Base-by-base conservation (phyloP, 2,113 vertebrate species). In the Menidia beryllina region DNA sequence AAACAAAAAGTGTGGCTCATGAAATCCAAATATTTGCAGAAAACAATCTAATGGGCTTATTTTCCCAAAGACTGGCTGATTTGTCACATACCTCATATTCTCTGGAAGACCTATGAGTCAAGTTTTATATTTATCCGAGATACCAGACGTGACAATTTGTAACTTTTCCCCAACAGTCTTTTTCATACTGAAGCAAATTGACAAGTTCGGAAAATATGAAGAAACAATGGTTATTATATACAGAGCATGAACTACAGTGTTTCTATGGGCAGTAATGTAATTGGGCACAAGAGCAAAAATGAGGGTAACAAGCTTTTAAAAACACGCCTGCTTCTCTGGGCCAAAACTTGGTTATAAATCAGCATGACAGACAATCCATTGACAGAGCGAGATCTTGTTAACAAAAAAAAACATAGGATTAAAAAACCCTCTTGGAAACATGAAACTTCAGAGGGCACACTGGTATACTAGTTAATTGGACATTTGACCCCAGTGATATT, bases 1-100 rank as follows among this genome's bases (percentile, higher is more conserved):
- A 85, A 71, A 84, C 39, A 83, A 55, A 81, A 39, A 48, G 43
- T 63, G 12, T 27, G 34, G 27, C 21, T 81, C 23, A 57, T 27
- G 56, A 74, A 67, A 58, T 56, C 50, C 50, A 26, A 69, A 71
- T n/a, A 43, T 45, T 50, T 21, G 12, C 63, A 50, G 58, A 47
- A 68, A 75, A 56, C 27, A 1, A 57, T 47, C 5, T 17, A 5
- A 45, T 67, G 55, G n/a, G 23, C 20, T 13, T 65, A 13, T 49
- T 62, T 27, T 25, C 71, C 10, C 30, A 3, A 49, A 34, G 19
- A 3, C 15, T 67, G 20, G 43, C 34, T 55, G 38, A 77, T 69
- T 50, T 70, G 74, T 70, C 24, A 59, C 11, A 36, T 19, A 48
- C 17, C 36, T 2, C 25, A 27, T 55, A 69, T 56, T 72, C 9